Percentiles rank a stretch among this genome's conserved stretches.
These are phyloP conservation scores for Melanaphis sacchari DNA, from an alignment of 1,140 invertebrate genomes.

Conservation along the genomic window DNA sequence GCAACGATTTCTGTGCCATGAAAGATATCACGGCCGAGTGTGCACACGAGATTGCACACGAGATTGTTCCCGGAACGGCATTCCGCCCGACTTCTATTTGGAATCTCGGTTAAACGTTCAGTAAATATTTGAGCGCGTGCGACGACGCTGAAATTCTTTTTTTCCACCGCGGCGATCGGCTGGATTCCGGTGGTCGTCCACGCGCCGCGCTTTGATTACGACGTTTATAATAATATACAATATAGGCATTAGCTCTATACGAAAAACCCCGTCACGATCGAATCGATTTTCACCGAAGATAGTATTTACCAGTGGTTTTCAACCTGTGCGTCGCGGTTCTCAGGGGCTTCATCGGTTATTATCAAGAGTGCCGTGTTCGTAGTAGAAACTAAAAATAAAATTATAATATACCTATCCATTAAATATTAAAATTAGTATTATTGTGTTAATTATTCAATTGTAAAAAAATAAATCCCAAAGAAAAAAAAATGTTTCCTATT, in stretches of 20 bases:
- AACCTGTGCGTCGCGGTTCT: no score
- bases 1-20: not conserved
- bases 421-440: no score
- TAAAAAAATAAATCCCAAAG: no score
- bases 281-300: no score
- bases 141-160: constrained; percentile 32
- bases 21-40: not conserved
- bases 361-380: no score
- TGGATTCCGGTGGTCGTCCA: not conserved
- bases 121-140: not conserved
- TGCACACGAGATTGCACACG: not conserved
- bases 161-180: not conserved
- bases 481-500: no score
- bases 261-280: no score
- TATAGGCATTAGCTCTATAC: not conserved
- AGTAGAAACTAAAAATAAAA: no score
- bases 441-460: no score
- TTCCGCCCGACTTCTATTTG: not conserved
- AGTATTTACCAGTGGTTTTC: no score
- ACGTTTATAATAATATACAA: not conserved
- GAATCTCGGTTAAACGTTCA: constrained; percentile 2
- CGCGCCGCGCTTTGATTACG: not conserved
- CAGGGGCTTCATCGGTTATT: no score
- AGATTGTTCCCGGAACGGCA: not conserved
- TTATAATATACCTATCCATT: no score